phyloP scores from a whole-genome alignment of 2,888 invertebrate genomes.

The Drosophila melanosoma region DNA sequence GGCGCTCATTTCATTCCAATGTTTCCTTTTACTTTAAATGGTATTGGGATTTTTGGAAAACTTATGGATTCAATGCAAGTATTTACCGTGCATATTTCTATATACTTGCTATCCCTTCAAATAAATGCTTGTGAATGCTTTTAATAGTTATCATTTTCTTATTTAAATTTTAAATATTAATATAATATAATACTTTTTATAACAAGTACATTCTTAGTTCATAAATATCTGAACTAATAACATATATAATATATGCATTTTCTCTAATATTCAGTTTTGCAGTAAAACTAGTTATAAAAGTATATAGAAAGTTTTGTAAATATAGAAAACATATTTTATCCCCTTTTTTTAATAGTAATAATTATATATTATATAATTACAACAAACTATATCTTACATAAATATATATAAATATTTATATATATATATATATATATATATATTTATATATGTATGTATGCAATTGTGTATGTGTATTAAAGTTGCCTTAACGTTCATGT shows the following conservation, averaged over 20 bases:
- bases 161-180: constrained; percentile 41
- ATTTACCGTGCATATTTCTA: constrained; percentile 25
- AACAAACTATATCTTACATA: constrained; percentile 58
- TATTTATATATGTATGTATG: constrained; percentile 3
- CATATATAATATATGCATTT: no score
- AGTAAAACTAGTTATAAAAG: constrained; percentile 31
- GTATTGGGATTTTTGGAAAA: constrained; percentile 12
- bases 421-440: no score
- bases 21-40: constrained; percentile 7
- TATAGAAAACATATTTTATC: constrained; percentile 45
- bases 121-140: constrained; percentile 29
- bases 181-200: constrained; percentile 35
- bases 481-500: constrained; percentile 35
- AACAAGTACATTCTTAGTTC: constrained; percentile 21
- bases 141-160: constrained; percentile 53
- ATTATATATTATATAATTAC: constrained; percentile 47
- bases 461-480: constrained; percentile 30
- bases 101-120: constrained; percentile 25
- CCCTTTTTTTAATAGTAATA: constrained; percentile 32
- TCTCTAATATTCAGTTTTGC: constrained; percentile 13
- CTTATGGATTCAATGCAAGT: constrained; percentile 22
- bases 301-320: constrained; percentile 23
- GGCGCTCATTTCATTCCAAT: constrained; percentile 32
- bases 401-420: constrained; percentile 40
- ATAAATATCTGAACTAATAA: no score